These are phyloP conservation scores for Lamellibrachia luymesi DNA, from an alignment of 1,140 invertebrate genomes.

Conservation along the genomic window DNA sequence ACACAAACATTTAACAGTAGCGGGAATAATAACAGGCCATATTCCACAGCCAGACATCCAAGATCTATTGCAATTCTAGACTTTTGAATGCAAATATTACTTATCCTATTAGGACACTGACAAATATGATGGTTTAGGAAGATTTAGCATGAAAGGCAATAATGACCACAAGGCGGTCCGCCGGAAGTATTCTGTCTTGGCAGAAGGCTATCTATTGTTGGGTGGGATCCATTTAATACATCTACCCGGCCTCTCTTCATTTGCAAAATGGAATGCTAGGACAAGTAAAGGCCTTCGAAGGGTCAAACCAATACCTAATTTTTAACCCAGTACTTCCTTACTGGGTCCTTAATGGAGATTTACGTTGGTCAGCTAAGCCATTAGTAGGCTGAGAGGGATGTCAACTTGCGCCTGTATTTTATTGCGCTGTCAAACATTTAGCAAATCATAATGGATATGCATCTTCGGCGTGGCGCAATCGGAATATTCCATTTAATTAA, in stretches of 20 bases:
- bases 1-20: background rate
- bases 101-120: background rate
- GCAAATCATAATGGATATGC: constrained; percentile 5
- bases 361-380: background rate
- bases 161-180: background rate
- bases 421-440: background rate
- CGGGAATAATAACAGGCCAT: background rate
- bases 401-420: background rate
- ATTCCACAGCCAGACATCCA: background rate
- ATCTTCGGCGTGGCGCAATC: background rate
- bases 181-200: background rate
- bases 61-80: background rate
- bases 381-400: background rate
- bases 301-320: constrained; percentile 5
- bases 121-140: background rate
- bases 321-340: constrained; percentile 5
- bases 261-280: background rate
- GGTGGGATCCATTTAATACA: constrained; percentile 3
- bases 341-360: background rate
- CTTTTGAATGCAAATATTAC: background rate
- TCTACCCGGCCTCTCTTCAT: background rate
- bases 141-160: background rate
- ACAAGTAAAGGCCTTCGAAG: background rate
- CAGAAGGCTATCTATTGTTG: background rate
- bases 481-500: constrained; percentile 6